phyloP scores from a whole-genome alignment of 1,140 invertebrate species.

The Contarinia nasturtii region DNA sequence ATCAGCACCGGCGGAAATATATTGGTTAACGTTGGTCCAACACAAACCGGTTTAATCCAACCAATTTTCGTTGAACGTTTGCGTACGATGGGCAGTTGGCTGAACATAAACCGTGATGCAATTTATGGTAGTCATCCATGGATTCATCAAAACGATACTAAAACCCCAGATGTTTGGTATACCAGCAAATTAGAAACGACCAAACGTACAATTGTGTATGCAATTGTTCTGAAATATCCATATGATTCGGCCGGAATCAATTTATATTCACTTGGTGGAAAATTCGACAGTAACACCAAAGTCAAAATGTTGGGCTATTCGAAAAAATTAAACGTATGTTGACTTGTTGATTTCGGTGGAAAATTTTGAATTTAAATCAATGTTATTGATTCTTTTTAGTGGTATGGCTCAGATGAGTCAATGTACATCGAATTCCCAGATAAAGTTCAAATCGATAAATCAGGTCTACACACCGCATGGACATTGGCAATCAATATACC shows the following conservation, averaged over 20 bases:
- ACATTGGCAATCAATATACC: background rate
- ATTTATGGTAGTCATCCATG: background rate
- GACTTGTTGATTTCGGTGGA: background rate
- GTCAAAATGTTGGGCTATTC: slow-evolving; percentile 10
- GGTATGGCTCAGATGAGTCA: background rate
- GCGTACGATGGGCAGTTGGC: slow-evolving; percentile 33
- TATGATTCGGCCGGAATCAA: slow-evolving; percentile 18
- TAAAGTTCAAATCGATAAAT: background rate
- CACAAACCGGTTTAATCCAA: slow-evolving; percentile 67
- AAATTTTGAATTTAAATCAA: background rate
- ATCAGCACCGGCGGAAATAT: slow-evolving; percentile 81
- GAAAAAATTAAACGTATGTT: background rate
- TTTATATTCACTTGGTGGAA: slow-evolving; percentile 14
- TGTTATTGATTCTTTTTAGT: background rate
- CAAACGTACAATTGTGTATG: slow-evolving; percentile 9
- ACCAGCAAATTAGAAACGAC: background rate
- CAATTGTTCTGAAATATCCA: slow-evolving; percentile 20
- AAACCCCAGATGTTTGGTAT: background rate
- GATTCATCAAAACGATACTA: background rate
- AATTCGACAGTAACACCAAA: slow-evolving; percentile 8
- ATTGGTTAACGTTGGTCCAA: slow-evolving; percentile 79
- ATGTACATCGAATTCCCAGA: background rate
- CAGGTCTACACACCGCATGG: background rate
- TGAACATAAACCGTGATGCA: background rate
- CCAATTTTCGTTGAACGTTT: slow-evolving; percentile 84